Evolutionary conservation across 1,140 invertebrate species (phyloP).

Genomic region (Sminthurinus signatus): DNA sequence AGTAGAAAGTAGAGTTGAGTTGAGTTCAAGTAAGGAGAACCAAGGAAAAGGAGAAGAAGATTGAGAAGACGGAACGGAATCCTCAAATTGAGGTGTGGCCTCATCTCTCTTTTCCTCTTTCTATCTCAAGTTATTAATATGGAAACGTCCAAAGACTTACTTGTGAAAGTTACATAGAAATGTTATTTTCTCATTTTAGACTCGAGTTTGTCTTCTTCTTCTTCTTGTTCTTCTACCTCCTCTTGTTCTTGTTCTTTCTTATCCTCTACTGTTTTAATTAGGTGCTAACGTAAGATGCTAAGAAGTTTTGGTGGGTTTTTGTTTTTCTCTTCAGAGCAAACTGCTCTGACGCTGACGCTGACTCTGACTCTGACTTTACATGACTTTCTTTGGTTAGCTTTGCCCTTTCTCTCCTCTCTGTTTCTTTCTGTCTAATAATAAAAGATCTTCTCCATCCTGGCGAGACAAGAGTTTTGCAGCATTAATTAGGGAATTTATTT

Average conservation of each 20-base stretch:
- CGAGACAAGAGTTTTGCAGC: constrained; percentile 37
- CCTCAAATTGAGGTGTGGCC: constrained; percentile 30
- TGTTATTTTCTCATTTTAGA: constrained; percentile 31
- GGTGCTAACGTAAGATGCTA: constrained; percentile 41
- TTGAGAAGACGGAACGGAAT: no score
- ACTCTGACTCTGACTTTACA: background rate
- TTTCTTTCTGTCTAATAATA: constrained; percentile 9
- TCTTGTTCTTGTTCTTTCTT: no score
- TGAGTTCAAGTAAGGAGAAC: constrained; percentile 16
- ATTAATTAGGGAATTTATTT: constrained; percentile 41
- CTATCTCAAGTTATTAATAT: constrained; percentile 39
- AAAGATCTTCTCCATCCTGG: constrained; percentile 21
- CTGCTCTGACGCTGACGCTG: background rate
- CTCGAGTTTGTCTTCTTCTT: no score
- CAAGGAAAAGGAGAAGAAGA: no score
- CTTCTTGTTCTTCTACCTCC: no score
- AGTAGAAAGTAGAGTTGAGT: constrained; percentile 3
- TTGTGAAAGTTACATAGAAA: constrained; percentile 34
- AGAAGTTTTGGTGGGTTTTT: constrained; percentile 39
- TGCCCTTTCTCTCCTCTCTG: background rate
- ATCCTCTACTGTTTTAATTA: constrained; percentile 42
- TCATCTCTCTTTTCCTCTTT: no score
- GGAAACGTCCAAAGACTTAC: constrained; percentile 26
- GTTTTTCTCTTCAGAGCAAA: constrained; percentile 27
- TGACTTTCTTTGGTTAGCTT: background rate